Percentiles rank a stretch among this genome's conserved stretches.
Conservation (phyloP, 2,888 invertebrate genomes). For the Polydrusus cervinus region DNA sequence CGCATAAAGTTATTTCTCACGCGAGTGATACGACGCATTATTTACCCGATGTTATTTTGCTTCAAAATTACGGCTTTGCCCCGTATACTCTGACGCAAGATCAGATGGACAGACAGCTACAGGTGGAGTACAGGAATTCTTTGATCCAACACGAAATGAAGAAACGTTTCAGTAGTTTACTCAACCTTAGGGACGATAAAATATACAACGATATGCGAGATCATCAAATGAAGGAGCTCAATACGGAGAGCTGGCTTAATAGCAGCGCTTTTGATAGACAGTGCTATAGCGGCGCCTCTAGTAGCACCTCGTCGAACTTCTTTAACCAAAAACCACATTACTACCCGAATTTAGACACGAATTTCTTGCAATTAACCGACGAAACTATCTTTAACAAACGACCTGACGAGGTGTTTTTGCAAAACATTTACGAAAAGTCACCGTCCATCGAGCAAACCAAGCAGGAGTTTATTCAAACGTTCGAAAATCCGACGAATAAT, state of each 20-base stretch:
- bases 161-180: conserved; percentile 63
- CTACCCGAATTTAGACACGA: conserved; percentile 58
- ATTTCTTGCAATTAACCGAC: conserved; percentile 53
- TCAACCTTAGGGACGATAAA: conserved; percentile 59
- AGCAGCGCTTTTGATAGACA: conserved; percentile 48
- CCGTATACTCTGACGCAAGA: conserved; percentile 52
- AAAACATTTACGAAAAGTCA: conserved; percentile 52
- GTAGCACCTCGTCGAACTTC: conserved; percentile 45
- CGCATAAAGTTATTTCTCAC: conserved; percentile 52
- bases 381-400: conserved; percentile 55
- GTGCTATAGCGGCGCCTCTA: conserved; percentile 34
- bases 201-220: conserved; percentile 43
- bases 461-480: conserved; percentile 14
- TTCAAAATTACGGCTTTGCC: conserved; percentile 63
- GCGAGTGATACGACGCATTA: conserved; percentile 52
- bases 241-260: conserved; percentile 57
- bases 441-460: conserved; percentile 30
- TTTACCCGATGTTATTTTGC: conserved; percentile 61
- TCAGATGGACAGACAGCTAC: conserved; percentile 44
- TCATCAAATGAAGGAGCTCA: conserved; percentile 56
- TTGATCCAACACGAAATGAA: conserved; percentile 63
- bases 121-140: conserved; percentile 60
- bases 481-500: conserved; percentile 23
- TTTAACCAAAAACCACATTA: conserved; percentile 54
- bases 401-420: conserved; percentile 57